phyloP scores from a whole-genome alignment of 2,113 vertebrate species.

The Toxotes chatareus region DNA sequence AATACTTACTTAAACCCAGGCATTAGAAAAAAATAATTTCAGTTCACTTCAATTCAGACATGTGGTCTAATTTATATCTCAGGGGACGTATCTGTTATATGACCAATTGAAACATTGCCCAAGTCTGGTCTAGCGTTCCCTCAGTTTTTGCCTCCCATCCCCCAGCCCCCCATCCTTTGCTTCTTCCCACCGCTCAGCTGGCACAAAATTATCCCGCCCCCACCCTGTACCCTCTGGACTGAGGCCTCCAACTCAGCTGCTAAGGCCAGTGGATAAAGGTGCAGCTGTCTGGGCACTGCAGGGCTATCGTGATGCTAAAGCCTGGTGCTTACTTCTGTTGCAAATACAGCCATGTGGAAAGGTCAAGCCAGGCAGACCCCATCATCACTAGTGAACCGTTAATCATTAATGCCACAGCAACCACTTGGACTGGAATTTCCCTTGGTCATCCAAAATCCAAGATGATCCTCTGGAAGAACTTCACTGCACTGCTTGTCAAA shows the following conservation, averaged over 20 bases:
- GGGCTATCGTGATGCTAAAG: constrained; percentile 69
- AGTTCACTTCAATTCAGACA: constrained; percentile 39
- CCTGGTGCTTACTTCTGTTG: constrained; percentile 66
- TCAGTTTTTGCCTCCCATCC: neutral
- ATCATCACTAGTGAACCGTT: constrained; percentile 57
- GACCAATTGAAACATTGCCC: constrained; percentile 28
- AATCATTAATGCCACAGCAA: constrained; percentile 70
- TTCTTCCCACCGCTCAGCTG: constrained; percentile 27
- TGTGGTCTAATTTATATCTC: constrained; percentile 33
- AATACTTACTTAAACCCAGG: neutral
- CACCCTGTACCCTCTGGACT: constrained; percentile 11
- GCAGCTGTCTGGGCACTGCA: constrained; percentile 76
- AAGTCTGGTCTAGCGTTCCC: constrained; percentile 5
- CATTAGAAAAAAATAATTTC: constrained; percentile 11
- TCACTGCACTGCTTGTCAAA: constrained; percentile 39
- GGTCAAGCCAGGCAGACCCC: constrained; percentile 72
- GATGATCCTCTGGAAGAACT: constrained; percentile 61
- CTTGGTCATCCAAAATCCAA: constrained; percentile 60
- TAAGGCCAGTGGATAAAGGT: constrained; percentile 70
- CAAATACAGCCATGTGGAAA: constrained; percentile 71
- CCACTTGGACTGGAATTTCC: constrained; percentile 68
- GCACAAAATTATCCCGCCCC: constrained; percentile 8
- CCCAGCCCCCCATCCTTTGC: neutral
- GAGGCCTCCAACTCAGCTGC: constrained; percentile 60
- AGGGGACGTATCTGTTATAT: constrained; percentile 40